Evolutionary conservation across 2,113 vertebrate genomes (phyloP).

Genomic region (Zosterops borbonicus): DNA sequence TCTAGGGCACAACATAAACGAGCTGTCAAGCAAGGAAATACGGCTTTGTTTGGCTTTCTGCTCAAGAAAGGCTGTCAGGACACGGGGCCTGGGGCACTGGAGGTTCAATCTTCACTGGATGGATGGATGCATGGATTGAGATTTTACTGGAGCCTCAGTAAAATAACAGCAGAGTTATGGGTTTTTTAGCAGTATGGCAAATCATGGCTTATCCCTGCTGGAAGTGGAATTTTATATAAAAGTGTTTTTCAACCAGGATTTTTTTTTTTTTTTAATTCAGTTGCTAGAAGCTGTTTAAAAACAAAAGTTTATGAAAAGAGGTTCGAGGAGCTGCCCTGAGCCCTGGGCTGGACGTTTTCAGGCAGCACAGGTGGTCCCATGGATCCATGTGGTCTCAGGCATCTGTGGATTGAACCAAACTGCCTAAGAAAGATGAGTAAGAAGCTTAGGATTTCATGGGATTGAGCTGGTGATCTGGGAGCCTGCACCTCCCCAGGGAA

Average conservation of each 20-base stretch:
- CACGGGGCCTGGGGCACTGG: rapidly evolving
- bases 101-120: not conserved
- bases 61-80: not conserved
- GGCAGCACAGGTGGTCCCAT: not conserved
- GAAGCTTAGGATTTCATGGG: not conserved
- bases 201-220: not conserved
- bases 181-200: not conserved
- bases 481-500: not conserved
- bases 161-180: not conserved
- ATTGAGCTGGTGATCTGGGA: not conserved
- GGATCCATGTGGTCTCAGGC: rapidly evolving
- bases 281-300: not conserved
- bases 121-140: not conserved
- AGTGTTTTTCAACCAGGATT: not conserved
- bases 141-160: not conserved
- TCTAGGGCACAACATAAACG: not conserved
- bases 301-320: not conserved
- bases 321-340: not conserved
- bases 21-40: not conserved
- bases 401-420: not conserved
- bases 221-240: not conserved
- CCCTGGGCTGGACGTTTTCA: not conserved
- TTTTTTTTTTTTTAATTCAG: not conserved
- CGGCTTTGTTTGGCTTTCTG: not conserved
- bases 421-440: not conserved